Percentiles rank a stretch among this genome's conserved stretches.
Evolutionary conservation across 1,140 invertebrate genomes (phyloP).

Genomic region (Bombus fervidus): DNA sequence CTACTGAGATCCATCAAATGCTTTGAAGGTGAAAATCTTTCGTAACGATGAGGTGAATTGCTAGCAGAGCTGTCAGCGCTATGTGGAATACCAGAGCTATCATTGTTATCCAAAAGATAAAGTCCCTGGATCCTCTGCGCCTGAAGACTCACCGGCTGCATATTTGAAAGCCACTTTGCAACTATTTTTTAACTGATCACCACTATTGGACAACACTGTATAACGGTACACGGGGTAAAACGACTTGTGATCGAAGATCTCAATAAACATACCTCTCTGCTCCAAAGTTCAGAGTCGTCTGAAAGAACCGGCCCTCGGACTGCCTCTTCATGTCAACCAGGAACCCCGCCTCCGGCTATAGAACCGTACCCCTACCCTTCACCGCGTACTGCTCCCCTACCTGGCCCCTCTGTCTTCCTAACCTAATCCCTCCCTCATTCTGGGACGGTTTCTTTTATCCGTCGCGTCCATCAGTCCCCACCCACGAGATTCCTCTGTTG

Average conservation of each 20-base stretch:
- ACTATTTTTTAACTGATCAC: background rate
- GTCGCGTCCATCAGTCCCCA: constrained; percentile 32
- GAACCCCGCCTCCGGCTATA: constrained; percentile 39
- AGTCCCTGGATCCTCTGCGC: constrained; percentile 48
- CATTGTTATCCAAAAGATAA: constrained; percentile 52
- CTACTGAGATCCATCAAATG: constrained; percentile 76
- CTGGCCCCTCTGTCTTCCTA: background rate
- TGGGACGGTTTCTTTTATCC: constrained; percentile 43
- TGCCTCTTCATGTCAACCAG: constrained; percentile 29
- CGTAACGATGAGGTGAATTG: constrained; percentile 73
- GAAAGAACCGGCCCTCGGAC: background rate
- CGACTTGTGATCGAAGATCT: background rate
- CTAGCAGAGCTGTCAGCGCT: constrained; percentile 74
- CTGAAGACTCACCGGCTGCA: constrained; percentile 59
- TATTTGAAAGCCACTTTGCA: constrained; percentile 13
- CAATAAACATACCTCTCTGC: background rate
- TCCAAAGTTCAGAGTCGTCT: constrained; percentile 19
- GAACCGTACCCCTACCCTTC: background rate
- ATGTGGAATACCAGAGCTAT: constrained; percentile 68
- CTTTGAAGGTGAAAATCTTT: constrained; percentile 69
- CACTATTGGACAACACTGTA: too few relatives aligned
- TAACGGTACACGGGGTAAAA: too few relatives aligned
- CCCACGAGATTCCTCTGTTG: constrained; percentile 10
- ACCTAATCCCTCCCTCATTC: background rate
- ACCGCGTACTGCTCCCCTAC: background rate